Percentiles rank a stretch among this genome's conserved stretches.
Conservation (phyloP, 1,140 invertebrate genomes). For the Heliconius nattereri region DNA sequence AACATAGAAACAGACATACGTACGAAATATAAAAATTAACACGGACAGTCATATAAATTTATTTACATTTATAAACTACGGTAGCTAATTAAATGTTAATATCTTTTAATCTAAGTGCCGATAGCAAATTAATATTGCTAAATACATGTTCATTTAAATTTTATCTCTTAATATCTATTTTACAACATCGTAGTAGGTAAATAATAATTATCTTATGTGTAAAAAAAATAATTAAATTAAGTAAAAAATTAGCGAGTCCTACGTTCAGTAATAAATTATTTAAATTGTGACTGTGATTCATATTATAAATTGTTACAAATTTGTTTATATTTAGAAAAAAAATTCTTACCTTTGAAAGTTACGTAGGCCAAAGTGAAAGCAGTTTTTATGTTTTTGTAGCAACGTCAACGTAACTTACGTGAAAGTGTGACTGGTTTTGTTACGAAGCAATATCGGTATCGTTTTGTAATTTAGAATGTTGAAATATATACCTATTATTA, state of each 20-base stretch:
- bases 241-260: background rate
- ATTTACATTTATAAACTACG: background rate
- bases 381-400: constrained; percentile 34
- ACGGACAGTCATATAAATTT: background rate
- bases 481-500: constrained; percentile 15
- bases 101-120: background rate
- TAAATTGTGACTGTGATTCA: background rate
- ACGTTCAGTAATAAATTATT: background rate
- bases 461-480: constrained; percentile 26
- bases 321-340: constrained; percentile 4
- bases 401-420: constrained; percentile 26
- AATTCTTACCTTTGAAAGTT: constrained; percentile 26
- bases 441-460: constrained; percentile 13
- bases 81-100: background rate
- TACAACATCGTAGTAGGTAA: background rate
- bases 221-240: background rate
- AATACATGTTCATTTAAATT: background rate
- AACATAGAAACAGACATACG: background rate
- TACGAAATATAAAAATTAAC: background rate
- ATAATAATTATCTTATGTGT: background rate
- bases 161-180: background rate
- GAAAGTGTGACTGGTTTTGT: constrained; percentile 38
- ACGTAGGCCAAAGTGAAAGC: constrained; percentile 36
- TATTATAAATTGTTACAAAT: background rate
- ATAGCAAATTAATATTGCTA: constrained; percentile 9